Evolutionary conservation across 2,888 invertebrate genomes (phyloP), one percentile per base, ranked within the genome.

Genomic region (Meliscaeva auricollis): DNA sequence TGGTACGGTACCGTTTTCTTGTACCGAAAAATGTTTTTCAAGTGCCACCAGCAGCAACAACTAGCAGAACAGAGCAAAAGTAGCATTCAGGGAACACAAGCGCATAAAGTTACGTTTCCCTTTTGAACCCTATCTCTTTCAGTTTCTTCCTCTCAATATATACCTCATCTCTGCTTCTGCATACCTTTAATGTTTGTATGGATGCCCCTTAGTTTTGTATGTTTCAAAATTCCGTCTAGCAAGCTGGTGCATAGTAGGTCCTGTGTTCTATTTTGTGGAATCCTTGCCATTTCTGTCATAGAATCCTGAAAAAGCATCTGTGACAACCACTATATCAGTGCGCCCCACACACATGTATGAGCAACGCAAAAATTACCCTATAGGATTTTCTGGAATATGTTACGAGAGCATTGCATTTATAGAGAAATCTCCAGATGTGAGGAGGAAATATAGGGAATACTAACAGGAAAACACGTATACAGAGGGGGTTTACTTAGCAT

Each of bases 261-360:
- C 9, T 50, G 32, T 50, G 32, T 50, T 13, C 20, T 3, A 9
- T 11, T 32, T 44, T 76, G 7, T 20, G 79, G 75, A 84, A 84
- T 84, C 46, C 66, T 66, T 72, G 60, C 75, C 62, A 62, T 80
- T 85, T 72, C 73, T 81, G 80, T 72, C 80, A 73, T 73, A 85
- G 68, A 85, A 80, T 80, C 80, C 75, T 72, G 80, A 76, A 85
- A 85, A 75, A 81, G 81, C 85, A 85, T 85, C 85, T 85, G 85
- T 77, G 85, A 85, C 85, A 85, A 76, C 76, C 62, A 62, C 81
- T 76, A 73, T 85, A 80, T 80, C 76, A 80, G 75, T 54, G 54
- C 56, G 38, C 41, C 20, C 11, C 13, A 30, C 13, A 62, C 69
- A 62, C 58, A 70, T 15, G 5, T 32, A n/a, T 44, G 70, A 80